A percentile compares a stretch with the other conserved stretches of the same genome.
Conservation (phyloP, 2,888 invertebrate genomes). For the Nemoura dubitans region DNA sequence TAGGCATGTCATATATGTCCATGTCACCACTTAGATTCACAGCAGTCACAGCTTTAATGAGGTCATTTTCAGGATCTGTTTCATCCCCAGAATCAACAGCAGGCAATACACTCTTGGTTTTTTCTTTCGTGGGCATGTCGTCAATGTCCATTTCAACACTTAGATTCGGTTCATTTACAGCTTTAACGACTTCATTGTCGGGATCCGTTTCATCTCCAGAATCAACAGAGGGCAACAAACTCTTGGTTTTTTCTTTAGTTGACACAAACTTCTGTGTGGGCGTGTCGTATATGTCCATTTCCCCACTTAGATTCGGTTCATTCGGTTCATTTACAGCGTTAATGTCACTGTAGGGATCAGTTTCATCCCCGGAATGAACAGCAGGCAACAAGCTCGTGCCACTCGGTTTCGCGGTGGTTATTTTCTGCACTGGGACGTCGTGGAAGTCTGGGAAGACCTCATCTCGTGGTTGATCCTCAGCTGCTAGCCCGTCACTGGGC, state of each 20-base stretch:
- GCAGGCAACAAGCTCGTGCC: not conserved
- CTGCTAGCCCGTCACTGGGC: too few species aligned
- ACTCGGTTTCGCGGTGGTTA: not conserved
- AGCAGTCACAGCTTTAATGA: too few species aligned
- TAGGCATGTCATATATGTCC: not conserved
- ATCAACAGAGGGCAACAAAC: too few species aligned
- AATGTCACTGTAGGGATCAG: too few species aligned
- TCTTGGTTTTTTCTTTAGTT: not conserved
- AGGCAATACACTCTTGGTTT: not conserved
- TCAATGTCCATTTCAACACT: too few species aligned
- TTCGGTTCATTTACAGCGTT: too few species aligned
- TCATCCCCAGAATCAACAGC: conserved; percentile 32
- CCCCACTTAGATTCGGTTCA: not conserved
- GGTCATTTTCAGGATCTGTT: conserved; percentile 44
- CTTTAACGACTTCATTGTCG: not conserved
- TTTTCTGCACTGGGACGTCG: not conserved
- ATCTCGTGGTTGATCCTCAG: not conserved
- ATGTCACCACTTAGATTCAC: too few species aligned
- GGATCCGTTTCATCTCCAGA: not conserved
- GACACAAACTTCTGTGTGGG: not conserved
- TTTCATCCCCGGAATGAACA: too few species aligned
- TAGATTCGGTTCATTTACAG: too few species aligned
- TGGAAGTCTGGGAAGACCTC: not conserved
- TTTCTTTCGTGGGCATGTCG: not conserved
- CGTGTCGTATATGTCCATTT: not conserved